Percentiles rank a stretch among this genome's conserved stretches.
Evolutionary conservation across 2,888 invertebrate species (phyloP).

Genomic region (Pegoplata infirma): DNA sequence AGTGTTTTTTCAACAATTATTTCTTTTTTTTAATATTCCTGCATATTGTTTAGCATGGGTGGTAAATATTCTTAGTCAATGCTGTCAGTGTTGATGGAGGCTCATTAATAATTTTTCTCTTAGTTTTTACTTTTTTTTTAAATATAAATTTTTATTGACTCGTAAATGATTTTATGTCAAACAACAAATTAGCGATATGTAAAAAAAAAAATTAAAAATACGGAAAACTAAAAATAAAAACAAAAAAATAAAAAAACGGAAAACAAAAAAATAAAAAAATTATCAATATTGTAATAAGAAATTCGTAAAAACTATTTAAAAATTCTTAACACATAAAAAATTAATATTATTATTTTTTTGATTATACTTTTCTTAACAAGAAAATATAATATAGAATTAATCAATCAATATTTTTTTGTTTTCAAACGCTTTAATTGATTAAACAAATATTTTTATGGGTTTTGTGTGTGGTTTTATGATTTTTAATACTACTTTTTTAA

Average conservation of each 20-base stretch:
- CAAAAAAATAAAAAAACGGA: conserved; percentile 2
- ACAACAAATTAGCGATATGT: conserved; percentile 58
- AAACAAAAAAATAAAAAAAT: conserved; percentile 1
- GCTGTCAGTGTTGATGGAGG: conserved; percentile 12
- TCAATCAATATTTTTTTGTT: conserved; percentile 12
- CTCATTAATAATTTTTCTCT: conserved; percentile 47
- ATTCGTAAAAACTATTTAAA: conserved; percentile 1
- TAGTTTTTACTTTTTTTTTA: neutral
- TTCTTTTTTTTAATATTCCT: too few species aligned
- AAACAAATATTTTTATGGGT: conserved; percentile 19
- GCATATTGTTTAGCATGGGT: conserved; percentile 50
- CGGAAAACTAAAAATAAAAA: neutral
- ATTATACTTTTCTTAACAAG: neutral
- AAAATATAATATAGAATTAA: too few species aligned
- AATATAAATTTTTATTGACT: conserved; percentile 56
- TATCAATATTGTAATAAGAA: neutral
- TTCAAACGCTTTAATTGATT: conserved; percentile 45
- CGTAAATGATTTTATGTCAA: conserved; percentile 61
- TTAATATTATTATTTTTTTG: neutral
- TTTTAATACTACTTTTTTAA: neutral
- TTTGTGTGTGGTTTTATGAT: conserved; percentile 27
- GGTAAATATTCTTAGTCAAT: conserved; percentile 6
- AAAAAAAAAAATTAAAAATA: conserved; percentile 13
- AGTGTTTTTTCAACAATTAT: too few species aligned
- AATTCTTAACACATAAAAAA: conserved; percentile 12